These are phyloP conservation scores for Saguinus midas DNA, from an alignment of 2,113 vertebrate genomes.

Conservation along the genomic window DNA sequence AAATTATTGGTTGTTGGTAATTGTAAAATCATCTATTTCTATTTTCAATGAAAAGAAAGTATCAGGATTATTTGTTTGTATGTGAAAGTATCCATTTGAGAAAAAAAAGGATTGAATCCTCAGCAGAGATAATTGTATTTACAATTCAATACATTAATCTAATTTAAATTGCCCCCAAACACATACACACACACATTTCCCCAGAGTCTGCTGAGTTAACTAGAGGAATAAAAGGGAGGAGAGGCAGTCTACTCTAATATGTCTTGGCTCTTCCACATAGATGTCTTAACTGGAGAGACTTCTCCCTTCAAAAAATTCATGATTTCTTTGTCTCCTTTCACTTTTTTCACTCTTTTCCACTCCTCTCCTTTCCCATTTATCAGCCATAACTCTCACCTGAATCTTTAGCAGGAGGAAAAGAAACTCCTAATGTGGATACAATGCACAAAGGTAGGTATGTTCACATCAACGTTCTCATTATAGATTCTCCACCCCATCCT, in stretches of 20 bases:
- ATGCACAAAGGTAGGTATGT: background rate
- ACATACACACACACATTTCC: no score
- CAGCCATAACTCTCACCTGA: background rate
- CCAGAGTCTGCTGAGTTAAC: background rate
- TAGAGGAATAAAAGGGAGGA: background rate
- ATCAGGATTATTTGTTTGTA: background rate
- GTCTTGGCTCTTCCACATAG: background rate
- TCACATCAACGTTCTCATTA: background rate
- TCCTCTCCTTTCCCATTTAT: background rate
- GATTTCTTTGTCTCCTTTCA: background rate
- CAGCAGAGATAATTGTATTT: conserved; percentile 22
- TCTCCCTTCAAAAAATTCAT: background rate
- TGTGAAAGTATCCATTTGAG: background rate
- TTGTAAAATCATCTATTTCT: background rate
- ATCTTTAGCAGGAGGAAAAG: background rate
- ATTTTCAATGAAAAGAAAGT: background rate
- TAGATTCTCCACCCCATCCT: no score
- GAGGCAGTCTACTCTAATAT: background rate
- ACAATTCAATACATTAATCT: background rate
- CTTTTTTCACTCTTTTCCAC: no score
- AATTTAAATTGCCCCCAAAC: background rate
- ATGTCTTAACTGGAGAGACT: background rate
- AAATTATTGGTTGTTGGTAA: conserved; percentile 21
- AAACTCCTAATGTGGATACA: background rate
- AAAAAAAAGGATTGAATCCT: background rate